Evolutionary conservation across 2,113 vertebrate species (phyloP).

Genomic region (Scartelaos histophorus): DNA sequence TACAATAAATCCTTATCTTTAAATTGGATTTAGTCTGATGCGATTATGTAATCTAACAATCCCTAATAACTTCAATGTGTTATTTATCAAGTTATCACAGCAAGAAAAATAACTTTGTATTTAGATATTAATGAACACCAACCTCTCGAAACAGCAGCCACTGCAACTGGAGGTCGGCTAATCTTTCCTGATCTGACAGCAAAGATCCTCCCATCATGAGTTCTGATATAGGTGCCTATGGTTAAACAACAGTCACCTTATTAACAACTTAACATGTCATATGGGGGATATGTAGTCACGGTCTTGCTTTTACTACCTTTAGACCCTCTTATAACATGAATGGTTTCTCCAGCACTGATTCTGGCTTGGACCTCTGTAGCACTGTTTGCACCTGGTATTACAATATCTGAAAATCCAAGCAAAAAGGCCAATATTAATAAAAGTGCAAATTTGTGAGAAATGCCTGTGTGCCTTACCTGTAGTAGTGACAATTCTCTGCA

Average conservation of each 20-base stretch:
- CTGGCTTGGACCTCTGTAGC: constrained; percentile 94
- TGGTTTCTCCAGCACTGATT: constrained; percentile 94
- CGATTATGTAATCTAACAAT: not conserved
- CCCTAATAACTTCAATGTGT: not conserved
- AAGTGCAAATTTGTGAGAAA: not conserved
- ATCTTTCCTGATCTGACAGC: constrained; percentile 93
- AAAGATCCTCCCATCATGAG: constrained; percentile 96
- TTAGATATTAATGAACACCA: not conserved
- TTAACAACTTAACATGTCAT: not conserved
- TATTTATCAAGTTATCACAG: not conserved
- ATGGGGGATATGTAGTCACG: not conserved
- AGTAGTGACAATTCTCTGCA: constrained; percentile 96
- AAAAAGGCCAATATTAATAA: constrained; percentile 27
- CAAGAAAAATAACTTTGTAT: not conserved
- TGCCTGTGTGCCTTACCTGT: constrained; percentile 78
- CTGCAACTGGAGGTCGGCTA: constrained; percentile 77
- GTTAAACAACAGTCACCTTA: not conserved
- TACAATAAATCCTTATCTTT: not conserved
- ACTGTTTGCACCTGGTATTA: constrained; percentile 97
- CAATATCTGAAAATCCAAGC: constrained; percentile 85
- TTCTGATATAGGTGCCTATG: constrained; percentile 94
- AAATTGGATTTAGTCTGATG: not conserved
- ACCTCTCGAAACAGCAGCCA: constrained; percentile 84
- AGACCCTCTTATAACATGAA: constrained; percentile 95
- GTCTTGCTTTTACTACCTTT: constrained; percentile 81